Evolutionary conservation across 2,888 invertebrate genomes (phyloP).

Genomic region (Sicus ferrugineus): DNA sequence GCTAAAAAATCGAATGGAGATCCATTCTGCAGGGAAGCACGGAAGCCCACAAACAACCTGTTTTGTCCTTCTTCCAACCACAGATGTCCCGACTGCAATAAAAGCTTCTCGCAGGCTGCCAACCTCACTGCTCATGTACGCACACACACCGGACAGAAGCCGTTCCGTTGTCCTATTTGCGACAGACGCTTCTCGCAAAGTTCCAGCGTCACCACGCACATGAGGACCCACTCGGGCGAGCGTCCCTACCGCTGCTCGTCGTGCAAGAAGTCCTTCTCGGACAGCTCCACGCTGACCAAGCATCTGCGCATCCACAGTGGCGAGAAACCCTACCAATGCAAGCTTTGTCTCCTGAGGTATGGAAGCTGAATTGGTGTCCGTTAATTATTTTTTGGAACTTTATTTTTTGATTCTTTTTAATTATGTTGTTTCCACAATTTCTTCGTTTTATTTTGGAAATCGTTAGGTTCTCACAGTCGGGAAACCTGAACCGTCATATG

Average conservation of each 20-base stretch:
- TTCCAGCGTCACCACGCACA: conserved; percentile 95
- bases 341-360: conserved; percentile 87
- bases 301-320: conserved; percentile 80
- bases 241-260: conserved; percentile 94
- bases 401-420: too few relatives aligned
- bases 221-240: conserved; percentile 98
- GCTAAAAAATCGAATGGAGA: neutral
- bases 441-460: neutral
- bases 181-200: conserved; percentile 97
- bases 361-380: neutral
- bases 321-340: conserved; percentile 98
- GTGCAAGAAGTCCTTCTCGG: conserved; percentile 98
- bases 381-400: neutral
- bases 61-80: neutral
- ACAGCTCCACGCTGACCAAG: conserved; percentile 97
- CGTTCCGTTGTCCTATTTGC: conserved; percentile 97
- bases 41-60: neutral
- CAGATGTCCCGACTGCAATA: conserved; percentile 88
- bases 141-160: conserved; percentile 95
- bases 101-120: conserved; percentile 97
- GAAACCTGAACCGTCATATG: conserved; percentile 99
- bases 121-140: conserved; percentile 95
- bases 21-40: neutral
- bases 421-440: neutral
- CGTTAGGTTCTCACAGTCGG: conserved; percentile 90